Evolutionary conservation across 2,113 vertebrate species (phyloP), one percentile per base, ranked within the genome.

Genomic region (Myiopsitta monachus): DNA sequence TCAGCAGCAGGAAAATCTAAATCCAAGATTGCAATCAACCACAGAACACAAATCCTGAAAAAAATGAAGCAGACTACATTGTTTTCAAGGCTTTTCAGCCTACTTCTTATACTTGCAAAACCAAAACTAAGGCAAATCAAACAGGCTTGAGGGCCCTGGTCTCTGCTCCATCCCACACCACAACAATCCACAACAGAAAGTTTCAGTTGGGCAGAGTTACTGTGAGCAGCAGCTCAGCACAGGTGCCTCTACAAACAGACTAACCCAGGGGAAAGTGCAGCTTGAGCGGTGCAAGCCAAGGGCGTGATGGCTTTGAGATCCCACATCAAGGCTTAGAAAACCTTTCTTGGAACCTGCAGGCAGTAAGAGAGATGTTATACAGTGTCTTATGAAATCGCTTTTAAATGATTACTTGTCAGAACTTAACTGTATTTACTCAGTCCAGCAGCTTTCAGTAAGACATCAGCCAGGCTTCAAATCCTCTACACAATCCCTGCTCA

Each of bases 181-280:
- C 63, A 84, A 24, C 28, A 49, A 51, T 57, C 74, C 90, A 88
- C 74, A 92, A 57, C 49, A 94, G 39, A 84, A 75, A 55, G 51
- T 64, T 92, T 87, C 93, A 84, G 87, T n/a, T 95, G 93, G 80
- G 77, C 62, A 79, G 74, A 26, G 27, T 18, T 7, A 63, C 69
- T 2, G 2, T 68, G 41, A 62, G 33, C 64, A 83, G 76, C 67
- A 86, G 49, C 72, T 80, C 63, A 43, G 90, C 90, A 54, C 95
- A 96, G 95, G 88, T 94, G 95, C n/a, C 44, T 75, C 75, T 43
- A 69, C 69, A 82, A 68, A 79, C 44, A 93, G 39, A 36, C 7
- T 9, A 90, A 66, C 16, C 47, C 43, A 18, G 43, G 47, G 62
- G 33, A 41, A 78, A 62, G 78, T 5, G 1, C 22, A 62, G 46